These are phyloP conservation scores for Napeogenes inachia DNA, from an alignment of 2,888 invertebrate species.

Conservation along the genomic window DNA sequence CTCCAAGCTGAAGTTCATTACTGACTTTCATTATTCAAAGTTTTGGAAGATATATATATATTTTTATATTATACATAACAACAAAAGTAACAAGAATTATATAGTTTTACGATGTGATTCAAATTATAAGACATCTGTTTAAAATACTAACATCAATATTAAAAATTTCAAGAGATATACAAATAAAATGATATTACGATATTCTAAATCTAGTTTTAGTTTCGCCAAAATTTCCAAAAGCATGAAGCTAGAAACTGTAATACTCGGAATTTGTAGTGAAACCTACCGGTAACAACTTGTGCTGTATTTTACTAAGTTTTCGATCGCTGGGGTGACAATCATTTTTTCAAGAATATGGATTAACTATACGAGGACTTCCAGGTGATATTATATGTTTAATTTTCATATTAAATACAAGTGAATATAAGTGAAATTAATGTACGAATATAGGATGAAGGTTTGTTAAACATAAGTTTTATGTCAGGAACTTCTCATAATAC, in stretches of 20 bases:
- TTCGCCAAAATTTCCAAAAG: constrained; percentile 42
- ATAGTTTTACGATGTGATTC: too few species aligned
- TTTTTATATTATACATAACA: too few species aligned
- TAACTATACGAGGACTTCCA: neutral
- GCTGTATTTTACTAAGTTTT: constrained; percentile 71
- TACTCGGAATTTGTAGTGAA: constrained; percentile 64
- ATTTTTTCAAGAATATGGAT: neutral
- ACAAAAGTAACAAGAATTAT: too few species aligned
- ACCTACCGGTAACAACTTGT: constrained; percentile 72
- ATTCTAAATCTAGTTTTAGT: constrained; percentile 13
- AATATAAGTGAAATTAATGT: too few species aligned
- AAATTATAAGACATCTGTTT: neutral
- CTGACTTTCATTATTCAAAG: too few species aligned
- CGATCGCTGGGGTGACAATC: constrained; percentile 49
- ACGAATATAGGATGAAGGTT: too few species aligned
- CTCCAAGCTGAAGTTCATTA: too few species aligned
- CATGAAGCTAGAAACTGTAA: constrained; percentile 49
- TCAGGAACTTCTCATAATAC: too few species aligned
- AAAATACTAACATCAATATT: neutral
- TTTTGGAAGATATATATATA: too few species aligned
- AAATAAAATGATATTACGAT: constrained; percentile 1
- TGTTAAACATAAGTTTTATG: too few species aligned
- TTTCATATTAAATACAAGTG: too few species aligned
- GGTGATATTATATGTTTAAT: too few species aligned
- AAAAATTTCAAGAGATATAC: neutral